Evolutionary conservation across 2,797 vertebrate genomes (phyloP).

Genomic region (Agapornis canus): DNA sequence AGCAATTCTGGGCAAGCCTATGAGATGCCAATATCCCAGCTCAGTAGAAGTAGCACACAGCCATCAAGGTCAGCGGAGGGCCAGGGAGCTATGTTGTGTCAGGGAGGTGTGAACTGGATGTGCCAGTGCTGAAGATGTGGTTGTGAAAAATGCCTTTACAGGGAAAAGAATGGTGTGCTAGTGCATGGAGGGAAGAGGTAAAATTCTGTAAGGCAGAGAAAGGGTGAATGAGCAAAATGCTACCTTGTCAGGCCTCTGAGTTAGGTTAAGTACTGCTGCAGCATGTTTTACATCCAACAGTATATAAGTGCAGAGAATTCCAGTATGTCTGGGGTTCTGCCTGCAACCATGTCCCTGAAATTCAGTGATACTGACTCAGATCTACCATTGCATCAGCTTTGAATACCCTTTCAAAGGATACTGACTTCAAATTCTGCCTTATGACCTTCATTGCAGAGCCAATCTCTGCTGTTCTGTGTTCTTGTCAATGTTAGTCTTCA

Average conservation of each 20-base stretch:
- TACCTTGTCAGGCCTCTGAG: not conserved
- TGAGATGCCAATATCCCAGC: not conserved
- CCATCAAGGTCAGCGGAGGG: rapidly evolving
- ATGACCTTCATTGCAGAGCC: not conserved
- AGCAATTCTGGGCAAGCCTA: not conserved
- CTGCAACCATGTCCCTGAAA: not conserved
- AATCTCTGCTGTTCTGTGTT: not conserved
- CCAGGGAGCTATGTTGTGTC: not conserved
- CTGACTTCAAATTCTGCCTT: not conserved
- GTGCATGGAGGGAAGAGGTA: rapidly evolving
- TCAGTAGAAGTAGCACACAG: not conserved
- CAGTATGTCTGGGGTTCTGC: not conserved
- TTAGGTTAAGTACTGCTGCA: not conserved
- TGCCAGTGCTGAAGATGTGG: not conserved
- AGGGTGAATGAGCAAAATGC: not conserved
- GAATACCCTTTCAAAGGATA: not conserved
- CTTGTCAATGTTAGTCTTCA: not conserved
- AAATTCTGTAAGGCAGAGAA: not conserved
- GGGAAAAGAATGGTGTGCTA: not conserved
- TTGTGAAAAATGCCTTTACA: not conserved
- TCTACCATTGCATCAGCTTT: not conserved
- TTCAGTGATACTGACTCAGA: not conserved
- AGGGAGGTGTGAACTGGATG: not conserved
- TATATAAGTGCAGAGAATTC: not conserved
- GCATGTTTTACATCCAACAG: not conserved